Base-by-base conservation (phyloP, 2,113 vertebrate species). In the Campylorhamphus procurvoides region DNA sequence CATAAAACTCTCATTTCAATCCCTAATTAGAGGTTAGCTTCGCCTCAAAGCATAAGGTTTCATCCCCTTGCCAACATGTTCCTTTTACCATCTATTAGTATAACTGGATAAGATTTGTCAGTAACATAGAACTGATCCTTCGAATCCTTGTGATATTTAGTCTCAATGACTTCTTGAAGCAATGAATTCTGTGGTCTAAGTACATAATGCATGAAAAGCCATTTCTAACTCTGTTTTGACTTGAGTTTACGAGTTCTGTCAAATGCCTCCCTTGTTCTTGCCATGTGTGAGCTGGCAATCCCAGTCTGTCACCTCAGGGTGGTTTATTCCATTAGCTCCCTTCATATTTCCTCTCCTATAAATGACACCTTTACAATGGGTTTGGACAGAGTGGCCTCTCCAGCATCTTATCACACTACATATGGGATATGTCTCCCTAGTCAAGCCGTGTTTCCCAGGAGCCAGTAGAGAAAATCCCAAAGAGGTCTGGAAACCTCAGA, bases 1-100 rank as follows among this genome's bases (percentile, higher is more conserved):
- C 72, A 71, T 24, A 35, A 94, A 94, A 94, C 18, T 3, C 50
- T 73, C 63, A 50, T 93, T 93, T 96, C 85, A 95, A 93, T 67
- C 75, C 47, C 39, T 83, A 90, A 80, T 86, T 94, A 84, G 83
- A 88, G n/a, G 55, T 74, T 80, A 88, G 20, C 27, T 88, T 90
- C 0, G 1, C 79, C 79, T 47, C 80, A 71, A 74, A 94, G 46
- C 59, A 81, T 90, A 50, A 86, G 6, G 37, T 88, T 96, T 90
- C 83, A 59, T 40, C 42, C 66, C 17, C 47, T 50, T 88, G 83
- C 59, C 75, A 90, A 46, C 33, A 39, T 77, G 83, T 80, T 67
- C 46, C 23, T 76, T 63, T 73, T 55, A 77, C 72, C 6, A 10
- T 50, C 59, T 74, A 53, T 79, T 90, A 56, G 35, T 31, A 58